Evolutionary conservation across 2,888 invertebrate genomes (phyloP).

Genomic region (Epistrophella euchroma): DNA sequence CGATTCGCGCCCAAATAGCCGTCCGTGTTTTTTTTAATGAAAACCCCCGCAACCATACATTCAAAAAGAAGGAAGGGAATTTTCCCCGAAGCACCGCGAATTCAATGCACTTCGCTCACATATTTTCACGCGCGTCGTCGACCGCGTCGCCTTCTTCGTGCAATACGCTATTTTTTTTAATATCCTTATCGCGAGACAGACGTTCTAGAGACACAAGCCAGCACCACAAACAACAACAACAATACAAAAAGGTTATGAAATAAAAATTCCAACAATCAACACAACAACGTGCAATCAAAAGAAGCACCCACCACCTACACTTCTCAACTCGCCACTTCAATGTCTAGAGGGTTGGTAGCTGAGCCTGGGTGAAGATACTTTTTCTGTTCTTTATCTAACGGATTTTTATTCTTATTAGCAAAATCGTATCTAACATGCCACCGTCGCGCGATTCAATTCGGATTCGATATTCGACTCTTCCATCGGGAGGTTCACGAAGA

Average conservation of each 20-base stretch:
- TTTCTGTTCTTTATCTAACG: constrained; percentile 35
- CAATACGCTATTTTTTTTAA: constrained; percentile 55
- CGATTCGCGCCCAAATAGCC: constrained; percentile 53
- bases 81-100: constrained; percentile 46
- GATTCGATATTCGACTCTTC: constrained; percentile 55
- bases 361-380: constrained; percentile 18
- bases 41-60: constrained; percentile 17
- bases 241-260: constrained; percentile 63
- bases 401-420: constrained; percentile 35
- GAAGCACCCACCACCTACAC: constrained; percentile 35
- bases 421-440: constrained; percentile 35
- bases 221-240: constrained; percentile 31
- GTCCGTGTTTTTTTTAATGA: constrained; percentile 8
- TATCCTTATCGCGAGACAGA: constrained; percentile 72
- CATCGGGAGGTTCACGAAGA: constrained; percentile 70
- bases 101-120: constrained; percentile 61
- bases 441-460: constrained; percentile 34
- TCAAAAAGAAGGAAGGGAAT: constrained; percentile 16
- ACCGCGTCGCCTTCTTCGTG: constrained; percentile 10
- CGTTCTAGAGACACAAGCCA: constrained; percentile 59
- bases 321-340: constrained; percentile 20
- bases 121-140: constrained; percentile 63
- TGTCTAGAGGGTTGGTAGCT: constrained; percentile 33
- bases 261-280: constrained; percentile 73
- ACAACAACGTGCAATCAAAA: constrained; percentile 55